Base-by-base conservation (phyloP, 2,888 invertebrate species). In the Xylophagus ater region DNA sequence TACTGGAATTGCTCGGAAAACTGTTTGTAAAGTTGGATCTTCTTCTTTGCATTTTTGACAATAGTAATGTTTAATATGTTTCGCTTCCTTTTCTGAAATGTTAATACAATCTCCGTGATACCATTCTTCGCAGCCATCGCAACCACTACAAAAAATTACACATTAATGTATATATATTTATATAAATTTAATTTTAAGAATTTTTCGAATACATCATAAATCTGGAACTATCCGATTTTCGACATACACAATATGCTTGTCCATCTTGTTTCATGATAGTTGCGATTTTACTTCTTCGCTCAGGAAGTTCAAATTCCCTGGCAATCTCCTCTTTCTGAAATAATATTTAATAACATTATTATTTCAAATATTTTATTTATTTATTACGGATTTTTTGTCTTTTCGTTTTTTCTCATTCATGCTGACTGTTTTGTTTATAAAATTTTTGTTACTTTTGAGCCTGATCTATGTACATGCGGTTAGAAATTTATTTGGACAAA, bases 41-140 rank as follows among this genome's bases (percentile, higher is more conserved):
- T 87, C 85, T 51, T 84, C 81, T 49, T 78, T 73, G 53, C 89
- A 90, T 31, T 79, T 76, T 51, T 83, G 76, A 61, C 96, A 96
- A 59, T 84, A 94, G 57, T 92, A 97, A 50, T 87, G 87, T 55
- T 89, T 87, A 40, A 97, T 96, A 49, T 81, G 77, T 55, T 89
- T 90, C 0, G 96, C 87, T 58, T 93, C 90, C 50, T 84, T 78
- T 59, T 92, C 88, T 0, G 90, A 92, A 48, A 96, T 88, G 51
- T 86, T 87, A 48, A 97, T 93, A 60, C 96, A 97, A 57, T 94
- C 92, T 2, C 96, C 96, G 57, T 97, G 97, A 58, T 92, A 97
- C 96, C 97, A 97, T 65, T 96, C 94, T 61, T 96, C 92, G 59
- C 97, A 97, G 10, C 86, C 77, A 62, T 97, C 97, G 66, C 97